Conservation (phyloP, 2,113 vertebrate genomes). For the Neotragus moschatus region DNA sequence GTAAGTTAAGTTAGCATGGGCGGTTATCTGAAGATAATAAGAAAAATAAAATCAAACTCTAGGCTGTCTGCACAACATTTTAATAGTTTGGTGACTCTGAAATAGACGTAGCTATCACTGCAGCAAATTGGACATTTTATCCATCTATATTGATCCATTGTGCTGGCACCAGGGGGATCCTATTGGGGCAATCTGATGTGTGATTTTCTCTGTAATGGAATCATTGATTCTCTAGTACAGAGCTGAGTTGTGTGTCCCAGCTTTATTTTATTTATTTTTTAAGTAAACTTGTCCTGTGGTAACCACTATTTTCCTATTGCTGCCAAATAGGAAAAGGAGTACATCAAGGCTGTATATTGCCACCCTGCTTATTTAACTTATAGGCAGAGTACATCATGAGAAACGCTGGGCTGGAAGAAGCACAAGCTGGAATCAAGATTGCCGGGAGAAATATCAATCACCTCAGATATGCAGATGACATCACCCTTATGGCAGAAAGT, state of each 20-base stretch:
- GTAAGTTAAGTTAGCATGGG: not conserved
- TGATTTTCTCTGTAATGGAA: not conserved
- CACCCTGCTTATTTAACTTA: no score
- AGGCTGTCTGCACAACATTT: not conserved
- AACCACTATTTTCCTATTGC: not conserved
- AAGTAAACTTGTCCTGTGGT: not conserved
- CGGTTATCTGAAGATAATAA: not conserved
- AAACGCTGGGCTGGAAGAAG: no score
- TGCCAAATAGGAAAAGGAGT: no score
- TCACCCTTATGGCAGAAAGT: no score
- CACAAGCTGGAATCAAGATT: no score
- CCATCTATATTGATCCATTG: no score
- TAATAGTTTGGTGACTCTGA: not conserved
- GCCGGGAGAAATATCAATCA: no score
- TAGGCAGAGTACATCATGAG: no score
- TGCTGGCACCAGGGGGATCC: fast-evolving
- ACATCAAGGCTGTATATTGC: no score
- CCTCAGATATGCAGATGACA: no score
- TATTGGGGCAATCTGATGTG: not conserved
- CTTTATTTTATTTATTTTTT: not conserved
- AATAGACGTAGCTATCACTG: not conserved
- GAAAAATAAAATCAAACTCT: not conserved
- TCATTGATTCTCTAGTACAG: not conserved
- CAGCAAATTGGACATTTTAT: not conserved
- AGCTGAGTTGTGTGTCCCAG: not conserved